These are phyloP conservation scores for Enteromius paludinosus DNA, from an alignment of 2,797 vertebrate genomes.

Conservation along the genomic window DNA sequence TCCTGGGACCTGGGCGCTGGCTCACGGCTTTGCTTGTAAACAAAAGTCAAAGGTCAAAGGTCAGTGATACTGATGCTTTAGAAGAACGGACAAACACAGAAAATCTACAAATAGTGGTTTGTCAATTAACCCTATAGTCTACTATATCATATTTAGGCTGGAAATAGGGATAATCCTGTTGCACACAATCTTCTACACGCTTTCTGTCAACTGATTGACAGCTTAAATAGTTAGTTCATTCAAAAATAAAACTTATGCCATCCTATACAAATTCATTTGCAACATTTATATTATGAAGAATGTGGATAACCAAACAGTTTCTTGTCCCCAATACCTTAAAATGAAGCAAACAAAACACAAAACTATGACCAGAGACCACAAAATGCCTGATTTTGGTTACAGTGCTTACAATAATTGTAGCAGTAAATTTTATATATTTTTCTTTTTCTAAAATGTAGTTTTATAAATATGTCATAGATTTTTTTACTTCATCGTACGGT, in stretches of 20 bases:
- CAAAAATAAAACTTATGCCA: background rate
- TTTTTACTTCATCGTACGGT: background rate
- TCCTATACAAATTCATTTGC: background rate
- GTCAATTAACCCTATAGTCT: background rate
- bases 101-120: background rate
- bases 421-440: background rate
- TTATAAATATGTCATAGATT: background rate
- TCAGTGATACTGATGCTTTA: conserved; percentile 36
- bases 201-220: background rate
- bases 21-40: conserved; percentile 37
- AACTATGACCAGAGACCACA: background rate
- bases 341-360: background rate
- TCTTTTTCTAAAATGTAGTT: background rate
- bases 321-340: background rate
- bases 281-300: background rate
- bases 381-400: background rate
- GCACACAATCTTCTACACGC: background rate
- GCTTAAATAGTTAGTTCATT: background rate
- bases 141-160: background rate
- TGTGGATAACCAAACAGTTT: background rate
- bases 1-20: conserved; percentile 26
- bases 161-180: background rate
- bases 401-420: background rate
- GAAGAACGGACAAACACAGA: background rate
- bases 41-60: conserved; percentile 55